A percentile compares a stretch with the other conserved stretches of the same genome.
Evolutionary conservation across 2,797 vertebrate genomes (phyloP).

Genomic region (Myotis findleyi): DNA sequence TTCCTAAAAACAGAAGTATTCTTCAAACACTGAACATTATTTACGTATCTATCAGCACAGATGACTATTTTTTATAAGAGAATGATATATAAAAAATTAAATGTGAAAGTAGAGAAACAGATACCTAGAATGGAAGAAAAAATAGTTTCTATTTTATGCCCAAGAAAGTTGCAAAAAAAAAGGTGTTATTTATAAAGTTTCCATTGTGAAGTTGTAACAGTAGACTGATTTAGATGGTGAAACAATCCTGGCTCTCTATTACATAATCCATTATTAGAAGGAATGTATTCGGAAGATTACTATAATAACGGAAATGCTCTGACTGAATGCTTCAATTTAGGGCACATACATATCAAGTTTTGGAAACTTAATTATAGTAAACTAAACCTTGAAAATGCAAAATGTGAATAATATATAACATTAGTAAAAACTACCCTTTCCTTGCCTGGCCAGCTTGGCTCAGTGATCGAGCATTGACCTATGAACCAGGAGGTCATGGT

Average conservation of each 20-base stretch:
- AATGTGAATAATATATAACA: neutral
- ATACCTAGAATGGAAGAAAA: neutral
- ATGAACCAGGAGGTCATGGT: too few relatives aligned
- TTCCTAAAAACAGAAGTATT: neutral
- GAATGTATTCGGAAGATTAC: neutral
- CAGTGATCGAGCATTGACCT: too few relatives aligned
- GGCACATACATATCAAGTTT: neutral
- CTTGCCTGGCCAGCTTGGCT: too few relatives aligned
- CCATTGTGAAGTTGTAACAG: neutral
- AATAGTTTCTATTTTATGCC: neutral
- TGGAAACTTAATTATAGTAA: neutral
- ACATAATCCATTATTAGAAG: neutral
- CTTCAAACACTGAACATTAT: neutral
- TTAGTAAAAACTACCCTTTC: neutral
- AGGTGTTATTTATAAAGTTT: neutral
- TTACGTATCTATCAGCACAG: neutral
- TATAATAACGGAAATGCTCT: neutral
- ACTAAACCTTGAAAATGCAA: constrained; percentile 1
- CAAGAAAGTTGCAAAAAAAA: neutral
- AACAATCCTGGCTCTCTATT: neutral
- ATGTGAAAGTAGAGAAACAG: neutral
- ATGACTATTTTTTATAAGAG: neutral
- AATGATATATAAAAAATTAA: neutral
- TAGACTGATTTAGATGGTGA: neutral
- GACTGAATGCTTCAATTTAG: neutral